These are phyloP conservation scores for Ophion ellenae DNA, from an alignment of 2,888 invertebrate genomes.

Conservation along the genomic window DNA sequence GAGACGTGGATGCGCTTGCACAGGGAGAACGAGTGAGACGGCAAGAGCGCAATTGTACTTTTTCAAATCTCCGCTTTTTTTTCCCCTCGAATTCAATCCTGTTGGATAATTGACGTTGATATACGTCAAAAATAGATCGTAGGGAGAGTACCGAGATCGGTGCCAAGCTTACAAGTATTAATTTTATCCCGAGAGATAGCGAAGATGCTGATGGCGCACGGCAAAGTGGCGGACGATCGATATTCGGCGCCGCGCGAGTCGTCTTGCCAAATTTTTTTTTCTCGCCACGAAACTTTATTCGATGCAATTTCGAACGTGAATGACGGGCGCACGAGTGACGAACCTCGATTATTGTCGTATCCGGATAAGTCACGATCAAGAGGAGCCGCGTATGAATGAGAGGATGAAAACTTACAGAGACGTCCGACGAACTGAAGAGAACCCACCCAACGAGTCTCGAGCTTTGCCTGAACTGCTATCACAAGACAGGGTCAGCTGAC, in stretches of 20 bases:
- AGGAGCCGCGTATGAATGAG: conserved; percentile 21
- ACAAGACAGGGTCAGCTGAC: conserved; percentile 84
- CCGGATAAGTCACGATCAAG: conserved; percentile 22
- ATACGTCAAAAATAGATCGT: conserved; percentile 19
- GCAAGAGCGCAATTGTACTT: neutral
- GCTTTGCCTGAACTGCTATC: conserved; percentile 77
- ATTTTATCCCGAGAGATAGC: conserved; percentile 54
- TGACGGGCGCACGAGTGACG: neutral
- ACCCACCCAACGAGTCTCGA: conserved; percentile 74
- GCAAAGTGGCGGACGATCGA: conserved; percentile 75
- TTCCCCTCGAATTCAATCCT: neutral
- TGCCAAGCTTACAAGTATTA: conserved; percentile 37
- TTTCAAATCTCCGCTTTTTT: neutral
- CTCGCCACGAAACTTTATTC: neutral
- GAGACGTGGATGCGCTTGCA: conserved; percentile 45
- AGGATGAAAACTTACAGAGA: conserved; percentile 70
- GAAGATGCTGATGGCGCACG: conserved; percentile 73
- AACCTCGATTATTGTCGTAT: neutral
- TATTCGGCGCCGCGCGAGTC: conserved; percentile 67
- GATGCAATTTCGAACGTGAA: neutral
- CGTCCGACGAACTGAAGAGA: conserved; percentile 72
- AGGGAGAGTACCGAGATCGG: neutral
- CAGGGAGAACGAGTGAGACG: conserved; percentile 23
- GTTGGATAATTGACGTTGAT: neutral
- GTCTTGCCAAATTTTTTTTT: neutral